Evolutionary conservation across 1,140 invertebrate species (phyloP), one percentile per base, ranked within the genome.

Genomic region (Drosophila sp.): DNA sequence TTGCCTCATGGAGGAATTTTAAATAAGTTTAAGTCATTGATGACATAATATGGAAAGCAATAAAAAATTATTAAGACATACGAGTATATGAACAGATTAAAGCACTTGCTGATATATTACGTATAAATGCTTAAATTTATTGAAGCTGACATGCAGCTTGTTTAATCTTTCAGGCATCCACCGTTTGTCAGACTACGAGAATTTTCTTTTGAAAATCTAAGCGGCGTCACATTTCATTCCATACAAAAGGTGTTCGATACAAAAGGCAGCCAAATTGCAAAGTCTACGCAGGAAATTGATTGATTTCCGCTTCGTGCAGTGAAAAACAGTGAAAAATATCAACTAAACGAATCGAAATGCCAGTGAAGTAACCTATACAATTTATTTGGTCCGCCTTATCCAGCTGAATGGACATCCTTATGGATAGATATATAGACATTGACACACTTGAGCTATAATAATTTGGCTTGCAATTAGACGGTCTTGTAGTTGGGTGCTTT

Each of bases 231-330:
- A 57, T 63, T 72, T 56, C 32, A 29, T 5, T 29, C 6, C 27
- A 29, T 29, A 6, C 27, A 29, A 29, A 29, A 5, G 27, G 43
- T 57, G 61, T 65, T 25, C n/a, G 27, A 27, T n/a, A 21, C 4
- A 32, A 70, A 57, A 72, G 14, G 13, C 16, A 38, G 46, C 51
- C 40, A 64, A 73, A 74, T 64, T 72, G 69, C 56, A 65, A 70
- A 70, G 82, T 87, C 83, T 87, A 79, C 64, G 75, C 82, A 87
- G 82, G 82, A 87, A 87, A 87, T 87, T 87, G 82, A 87, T 87
- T 87, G 82, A 87, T 87, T 87, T 87, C 82, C 82, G 71, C 36
- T 58, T 21, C 41, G 61, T 54, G 57, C 40, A 46, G 61, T 41
- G 41, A 27, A 59, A 62, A 79, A 56, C 59, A 51, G 59, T 13